Conservation (phyloP, 1,140 invertebrate genomes). For the Octopus bimaculoides region DNA sequence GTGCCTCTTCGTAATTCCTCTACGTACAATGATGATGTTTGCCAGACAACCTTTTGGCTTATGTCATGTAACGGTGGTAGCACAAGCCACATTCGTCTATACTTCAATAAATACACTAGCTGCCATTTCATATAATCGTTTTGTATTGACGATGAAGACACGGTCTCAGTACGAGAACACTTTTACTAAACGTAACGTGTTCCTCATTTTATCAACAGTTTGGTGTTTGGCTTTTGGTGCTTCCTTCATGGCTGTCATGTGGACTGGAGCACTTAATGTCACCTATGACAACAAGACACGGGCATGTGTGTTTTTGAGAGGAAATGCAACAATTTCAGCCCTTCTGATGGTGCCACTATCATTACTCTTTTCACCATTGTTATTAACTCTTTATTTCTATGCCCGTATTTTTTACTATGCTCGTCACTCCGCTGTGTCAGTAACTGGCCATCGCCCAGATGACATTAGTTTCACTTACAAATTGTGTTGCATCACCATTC, state of each 20-base stretch:
- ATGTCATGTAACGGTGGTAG: constrained; percentile 6
- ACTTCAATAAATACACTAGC: constrained; percentile 9
- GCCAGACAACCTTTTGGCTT: constrained; percentile 2
- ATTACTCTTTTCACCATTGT: constrained; percentile 1
- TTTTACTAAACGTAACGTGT: constrained; percentile 8
- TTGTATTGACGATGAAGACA: constrained; percentile 7
- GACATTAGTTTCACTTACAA: constrained; percentile 13
- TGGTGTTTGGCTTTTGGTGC: constrained; percentile 9
- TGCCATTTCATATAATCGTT: constrained; percentile 9
- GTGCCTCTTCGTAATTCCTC: constrained; percentile 10
- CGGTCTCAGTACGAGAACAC: constrained; percentile 13
- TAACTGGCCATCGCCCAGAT: constrained; percentile 8
- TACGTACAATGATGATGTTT: constrained; percentile 7
- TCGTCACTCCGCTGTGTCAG: neutral
- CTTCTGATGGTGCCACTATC: constrained; percentile 4
- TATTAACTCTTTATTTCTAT: constrained; percentile 9
- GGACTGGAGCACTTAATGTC: constrained; percentile 8
- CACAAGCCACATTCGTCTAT: neutral
- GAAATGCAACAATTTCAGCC: constrained; percentile 11
- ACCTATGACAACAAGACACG: constrained; percentile 10
- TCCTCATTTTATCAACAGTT: constrained; percentile 6
- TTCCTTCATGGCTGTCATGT: constrained; percentile 13
- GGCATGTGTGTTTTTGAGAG: neutral
- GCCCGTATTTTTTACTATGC: neutral
- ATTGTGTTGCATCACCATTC: constrained; percentile 1